These are phyloP conservation scores for Notothenia coriiceps DNA, from an alignment of 2,113 vertebrate species.

Conservation along the genomic window DNA sequence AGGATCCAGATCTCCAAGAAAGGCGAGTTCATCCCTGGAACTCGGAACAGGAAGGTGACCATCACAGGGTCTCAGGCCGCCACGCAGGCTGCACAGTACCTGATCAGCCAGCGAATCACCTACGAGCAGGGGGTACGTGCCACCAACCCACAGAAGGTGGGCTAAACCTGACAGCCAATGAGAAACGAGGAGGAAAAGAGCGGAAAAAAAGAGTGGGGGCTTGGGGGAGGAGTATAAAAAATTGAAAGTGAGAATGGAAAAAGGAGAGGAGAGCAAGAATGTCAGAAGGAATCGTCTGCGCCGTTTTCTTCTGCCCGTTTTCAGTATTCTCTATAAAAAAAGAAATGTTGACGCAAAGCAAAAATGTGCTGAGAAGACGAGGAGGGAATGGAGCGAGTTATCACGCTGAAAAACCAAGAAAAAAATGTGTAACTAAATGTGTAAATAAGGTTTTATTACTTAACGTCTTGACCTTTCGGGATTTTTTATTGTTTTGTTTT, in stretches of 20 bases:
- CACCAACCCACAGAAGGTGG: conserved; percentile 96
- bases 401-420: conserved; percentile 82
- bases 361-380: conserved; percentile 79
- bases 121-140: conserved; percentile 96
- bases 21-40: conserved; percentile 95
- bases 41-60: conserved; percentile 96
- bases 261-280: conserved; percentile 82
- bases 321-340: conserved; percentile 85
- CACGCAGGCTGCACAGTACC: conserved; percentile 95
- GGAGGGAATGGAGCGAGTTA: conserved; percentile 76
- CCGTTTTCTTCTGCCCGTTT: conserved; percentile 82
- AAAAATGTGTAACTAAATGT: conserved; percentile 85
- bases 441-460: conserved; percentile 90
- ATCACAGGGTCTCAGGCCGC: conserved; percentile 95
- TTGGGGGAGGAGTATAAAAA: conserved; percentile 79
- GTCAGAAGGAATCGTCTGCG: conserved; percentile 78
- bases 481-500: conserved; percentile 81
- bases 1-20: conserved; percentile 98
- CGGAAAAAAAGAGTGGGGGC: conserved; percentile 74
- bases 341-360: conserved; percentile 76
- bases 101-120: conserved; percentile 97
- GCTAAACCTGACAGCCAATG: conserved; percentile 83
- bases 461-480: conserved; percentile 84
- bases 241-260: conserved; percentile 74
- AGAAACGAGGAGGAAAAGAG: conserved; percentile 76